A percentile compares a stretch with the other conserved stretches of the same genome.
Evolutionary conservation across 2,113 vertebrate genomes (phyloP).

Genomic region (Microtus pennsylvanicus): DNA sequence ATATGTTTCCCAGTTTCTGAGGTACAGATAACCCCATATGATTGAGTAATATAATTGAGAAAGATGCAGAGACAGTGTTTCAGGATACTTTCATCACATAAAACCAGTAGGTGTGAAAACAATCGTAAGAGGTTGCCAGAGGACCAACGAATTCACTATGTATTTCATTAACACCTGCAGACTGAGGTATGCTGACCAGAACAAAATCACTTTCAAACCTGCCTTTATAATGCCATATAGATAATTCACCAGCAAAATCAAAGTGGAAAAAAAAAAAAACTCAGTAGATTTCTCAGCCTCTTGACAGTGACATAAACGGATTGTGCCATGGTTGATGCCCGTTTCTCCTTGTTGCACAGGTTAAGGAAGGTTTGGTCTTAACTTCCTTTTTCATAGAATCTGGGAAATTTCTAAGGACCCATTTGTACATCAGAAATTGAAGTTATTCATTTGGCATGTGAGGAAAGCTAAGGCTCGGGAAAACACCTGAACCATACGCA

Average conservation of each 20-base stretch:
- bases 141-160: neutral
- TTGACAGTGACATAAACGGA: neutral
- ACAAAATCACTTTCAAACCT: neutral
- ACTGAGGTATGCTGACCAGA: neutral
- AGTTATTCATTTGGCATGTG: neutral
- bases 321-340: neutral
- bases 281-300: neutral
- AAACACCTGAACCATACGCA: neutral
- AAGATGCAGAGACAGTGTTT: neutral
- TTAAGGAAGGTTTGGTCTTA: neutral
- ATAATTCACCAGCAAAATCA: neutral
- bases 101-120: neutral
- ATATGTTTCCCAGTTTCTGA: neutral
- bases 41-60: neutral
- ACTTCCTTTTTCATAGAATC: neutral
- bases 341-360: neutral
- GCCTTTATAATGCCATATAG: neutral
- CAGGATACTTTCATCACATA: neutral
- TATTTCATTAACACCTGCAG: neutral
- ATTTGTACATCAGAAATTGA: neutral
- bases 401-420: neutral
- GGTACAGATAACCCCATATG: neutral
- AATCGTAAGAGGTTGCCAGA: neutral
- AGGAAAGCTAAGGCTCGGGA: neutral
- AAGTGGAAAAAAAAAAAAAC: neutral